These are phyloP conservation scores for Odontamblyopus lacepedii DNA, from an alignment of 2,797 vertebrate species.

Conservation along the genomic window DNA sequence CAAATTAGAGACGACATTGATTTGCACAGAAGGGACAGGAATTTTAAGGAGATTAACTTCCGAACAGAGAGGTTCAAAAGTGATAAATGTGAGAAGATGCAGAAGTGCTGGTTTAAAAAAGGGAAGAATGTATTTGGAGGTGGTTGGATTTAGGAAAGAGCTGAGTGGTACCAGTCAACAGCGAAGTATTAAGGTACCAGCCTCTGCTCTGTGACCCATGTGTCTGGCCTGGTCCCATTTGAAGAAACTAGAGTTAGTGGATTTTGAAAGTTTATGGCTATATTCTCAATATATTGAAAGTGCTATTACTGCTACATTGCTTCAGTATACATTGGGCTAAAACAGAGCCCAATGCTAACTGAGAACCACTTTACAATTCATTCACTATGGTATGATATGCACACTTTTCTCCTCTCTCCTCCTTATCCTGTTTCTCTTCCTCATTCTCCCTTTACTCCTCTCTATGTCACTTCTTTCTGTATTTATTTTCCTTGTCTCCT, in stretches of 20 bases:
- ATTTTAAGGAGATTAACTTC: slow-evolving; percentile 55
- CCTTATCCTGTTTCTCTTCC: not conserved
- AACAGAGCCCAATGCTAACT: not conserved
- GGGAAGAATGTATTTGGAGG: not conserved
- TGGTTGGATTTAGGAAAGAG: slow-evolving; percentile 28
- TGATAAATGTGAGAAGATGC: slow-evolving; percentile 1
- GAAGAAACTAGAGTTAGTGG: not conserved
- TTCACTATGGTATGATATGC: not conserved
- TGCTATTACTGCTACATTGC: not conserved
- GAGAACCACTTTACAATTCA: not conserved
- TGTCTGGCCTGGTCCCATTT: slow-evolving; percentile 31
- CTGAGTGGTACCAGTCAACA: slow-evolving; percentile 33
- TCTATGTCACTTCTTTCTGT: too few species aligned
- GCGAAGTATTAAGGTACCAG: slow-evolving; percentile 47
- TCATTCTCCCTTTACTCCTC: too few species aligned
- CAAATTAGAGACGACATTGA: slow-evolving; percentile 37
- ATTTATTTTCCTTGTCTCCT: not conserved
- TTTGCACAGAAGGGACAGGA: slow-evolving; percentile 33
- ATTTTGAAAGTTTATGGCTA: not conserved
- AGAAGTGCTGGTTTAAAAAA: not conserved
- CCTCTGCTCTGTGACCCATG: slow-evolving; percentile 47
- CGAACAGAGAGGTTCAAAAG: slow-evolving; percentile 9
- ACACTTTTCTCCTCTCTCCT: not conserved
- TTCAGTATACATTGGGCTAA: not conserved
- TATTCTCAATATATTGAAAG: not conserved